Base-by-base conservation (phyloP, 2,797 vertebrate species). In the Ctenopoma kingsleyae region DNA sequence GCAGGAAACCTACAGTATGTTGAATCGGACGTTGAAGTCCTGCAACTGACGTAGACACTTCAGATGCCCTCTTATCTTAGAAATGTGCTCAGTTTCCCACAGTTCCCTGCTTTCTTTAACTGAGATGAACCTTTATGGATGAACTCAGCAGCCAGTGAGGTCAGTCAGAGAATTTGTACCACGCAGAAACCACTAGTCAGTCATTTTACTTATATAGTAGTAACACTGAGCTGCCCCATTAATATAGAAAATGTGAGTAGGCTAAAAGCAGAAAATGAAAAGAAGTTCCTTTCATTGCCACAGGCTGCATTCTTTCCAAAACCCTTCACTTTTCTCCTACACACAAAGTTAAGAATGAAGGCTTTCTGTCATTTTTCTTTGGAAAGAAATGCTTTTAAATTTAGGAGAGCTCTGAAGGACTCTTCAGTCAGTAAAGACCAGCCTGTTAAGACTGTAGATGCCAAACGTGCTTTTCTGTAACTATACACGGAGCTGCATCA, bases 1-100 rank as follows among this genome's bases (percentile, higher is more conserved):
- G 17, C 22, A 66, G 27, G 44, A 85, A 82, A 82, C 35, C 32
- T 36, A 36, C 35, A 36, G 30, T 46, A 49, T 3, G 8, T 1
- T 1, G 1, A 32, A 49, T 58, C 32, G 49, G 49, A 72, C 49
- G 50, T 9, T 22, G 30, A 51, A 68, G n/a, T 60, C 70, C 71
- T 25, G 49, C 44, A 80, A 62, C 27, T 59, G 53, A 76, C 69
- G 35, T 19, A 56, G 55, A 76, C 38, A 53, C 50, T 62, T 73
- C 4, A 67, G 53, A 69, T 71, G n/a, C 54, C 46, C 59, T 54
- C 50, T 77, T 60, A 51, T 74, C 57, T 40, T 23, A 27, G 10
- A 30, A 46, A 46, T 67, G 55, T 62, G 46, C 65, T 61, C 60
- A 15, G 67, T 71, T 67, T 74, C 44, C 53, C 53, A 27, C 8